Conservation (phyloP, 2,113 vertebrate species). For the Anser brachyrhynchus region DNA sequence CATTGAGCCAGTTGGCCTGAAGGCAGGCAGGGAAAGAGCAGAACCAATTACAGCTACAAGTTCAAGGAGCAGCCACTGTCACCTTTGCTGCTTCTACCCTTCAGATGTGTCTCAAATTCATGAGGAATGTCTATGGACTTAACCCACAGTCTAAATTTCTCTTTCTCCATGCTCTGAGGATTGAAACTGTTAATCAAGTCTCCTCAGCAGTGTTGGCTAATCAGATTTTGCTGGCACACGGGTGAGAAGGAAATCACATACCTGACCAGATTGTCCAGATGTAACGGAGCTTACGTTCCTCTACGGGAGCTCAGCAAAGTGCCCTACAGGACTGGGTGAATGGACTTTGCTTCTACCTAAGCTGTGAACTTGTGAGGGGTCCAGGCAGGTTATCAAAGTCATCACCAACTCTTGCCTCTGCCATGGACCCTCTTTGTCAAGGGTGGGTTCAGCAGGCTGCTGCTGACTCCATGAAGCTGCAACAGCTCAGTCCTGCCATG, state of each 20-base stretch:
- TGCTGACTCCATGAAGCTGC: accelerated
- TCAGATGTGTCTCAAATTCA: background rate
- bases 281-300: background rate
- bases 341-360: background rate
- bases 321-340: background rate
- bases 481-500: background rate
- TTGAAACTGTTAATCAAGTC: background rate
- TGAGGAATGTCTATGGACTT: background rate
- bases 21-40: background rate
- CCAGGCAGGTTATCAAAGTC: background rate
- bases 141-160: background rate
- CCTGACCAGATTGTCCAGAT: background rate
- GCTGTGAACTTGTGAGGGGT: background rate
- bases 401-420: background rate
- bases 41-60: background rate
- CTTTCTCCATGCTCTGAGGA: background rate
- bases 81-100: background rate
- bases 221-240: background rate
- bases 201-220: background rate
- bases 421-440: background rate
- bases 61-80: background rate
- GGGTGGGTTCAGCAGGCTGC: background rate
- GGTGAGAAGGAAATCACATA: background rate
- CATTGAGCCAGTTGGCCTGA: background rate
- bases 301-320: background rate